Conservation (phyloP, 2,113 vertebrate genomes). For the Sinocyclocheilus anophthalmus region DNA sequence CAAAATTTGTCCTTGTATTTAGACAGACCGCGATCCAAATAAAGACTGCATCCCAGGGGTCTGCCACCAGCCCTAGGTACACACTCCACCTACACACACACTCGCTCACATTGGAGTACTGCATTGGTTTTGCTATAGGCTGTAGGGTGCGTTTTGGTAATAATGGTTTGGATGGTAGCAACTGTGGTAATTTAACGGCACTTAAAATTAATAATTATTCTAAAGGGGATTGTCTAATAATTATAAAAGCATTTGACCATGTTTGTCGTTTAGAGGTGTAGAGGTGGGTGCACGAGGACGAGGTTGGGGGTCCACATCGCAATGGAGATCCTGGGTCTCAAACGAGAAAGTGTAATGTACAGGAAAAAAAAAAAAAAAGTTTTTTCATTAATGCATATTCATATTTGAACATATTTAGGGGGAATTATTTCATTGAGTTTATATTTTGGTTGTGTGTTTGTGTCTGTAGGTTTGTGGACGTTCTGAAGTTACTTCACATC, state of each 20-base stretch:
- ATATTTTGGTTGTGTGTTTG: neutral
- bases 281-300: too few species aligned
- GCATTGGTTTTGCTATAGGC: constrained; percentile 25
- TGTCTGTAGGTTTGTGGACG: constrained; percentile 90
- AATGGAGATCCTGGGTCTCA: constrained; percentile 94
- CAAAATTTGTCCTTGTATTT: constrained; percentile 43
- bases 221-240: neutral
- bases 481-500: constrained; percentile 94
- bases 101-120: neutral
- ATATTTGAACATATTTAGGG: neutral
- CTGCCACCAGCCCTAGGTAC: constrained; percentile 5
- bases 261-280: constrained; percentile 75
- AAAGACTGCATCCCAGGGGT: constrained; percentile 42
- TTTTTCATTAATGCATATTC: neutral
- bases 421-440: neutral
- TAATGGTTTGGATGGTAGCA: too few species aligned
- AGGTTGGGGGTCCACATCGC: constrained; percentile 92
- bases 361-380: neutral
- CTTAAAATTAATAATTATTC: too few species aligned
- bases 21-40: constrained; percentile 45
- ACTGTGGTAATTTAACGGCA: too few species aligned
- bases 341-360: constrained; percentile 97
- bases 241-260: neutral
- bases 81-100: constrained; percentile 17
- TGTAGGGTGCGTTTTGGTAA: too few species aligned